These are phyloP conservation scores for Hoplias malabaricus DNA, from an alignment of 2,113 vertebrate species.

Conservation along the genomic window DNA sequence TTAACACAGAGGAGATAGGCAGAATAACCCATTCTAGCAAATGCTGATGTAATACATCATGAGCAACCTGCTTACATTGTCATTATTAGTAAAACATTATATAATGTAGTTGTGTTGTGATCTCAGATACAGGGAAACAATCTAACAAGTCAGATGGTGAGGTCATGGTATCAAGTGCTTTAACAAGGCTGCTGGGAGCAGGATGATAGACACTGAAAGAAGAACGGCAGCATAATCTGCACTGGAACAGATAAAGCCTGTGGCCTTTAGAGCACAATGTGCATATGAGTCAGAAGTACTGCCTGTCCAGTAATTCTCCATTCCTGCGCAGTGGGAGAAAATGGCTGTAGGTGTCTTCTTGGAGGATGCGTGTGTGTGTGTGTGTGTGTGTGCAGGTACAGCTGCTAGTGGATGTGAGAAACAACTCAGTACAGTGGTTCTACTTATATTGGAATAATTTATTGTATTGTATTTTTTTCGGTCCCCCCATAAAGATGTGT, in stretches of 20 bases:
- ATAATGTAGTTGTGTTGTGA: not conserved
- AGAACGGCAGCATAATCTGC: conserved; percentile 39
- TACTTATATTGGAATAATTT: not conserved
- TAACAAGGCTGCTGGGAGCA: conserved; percentile 13
- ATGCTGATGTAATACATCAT: not conserved
- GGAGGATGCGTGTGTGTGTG: not conserved
- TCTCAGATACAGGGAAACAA: not conserved
- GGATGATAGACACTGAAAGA: conserved; percentile 23
- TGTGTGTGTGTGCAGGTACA: not conserved
- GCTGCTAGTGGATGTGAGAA: not conserved
- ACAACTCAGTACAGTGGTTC: not conserved
- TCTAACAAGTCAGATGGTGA: conserved; percentile 29
- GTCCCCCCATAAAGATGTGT: not conserved
- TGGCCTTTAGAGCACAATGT: conserved; percentile 36
- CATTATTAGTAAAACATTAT: not conserved
- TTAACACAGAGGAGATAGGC: not conserved
- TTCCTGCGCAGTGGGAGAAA: conserved; percentile 5
- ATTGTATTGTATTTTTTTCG: not conserved
- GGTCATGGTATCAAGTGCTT: conserved; percentile 36
- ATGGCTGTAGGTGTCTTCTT: not conserved
- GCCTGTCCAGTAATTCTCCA: conserved; percentile 26
- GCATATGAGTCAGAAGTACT: conserved; percentile 26
- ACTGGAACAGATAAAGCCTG: conserved; percentile 19
- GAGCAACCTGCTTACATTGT: not conserved
- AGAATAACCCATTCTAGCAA: not conserved